Percentiles rank a stretch among this genome's conserved stretches.
phyloP scores from a whole-genome alignment of 2,113 vertebrate species.

The Catagonus wagneri region DNA sequence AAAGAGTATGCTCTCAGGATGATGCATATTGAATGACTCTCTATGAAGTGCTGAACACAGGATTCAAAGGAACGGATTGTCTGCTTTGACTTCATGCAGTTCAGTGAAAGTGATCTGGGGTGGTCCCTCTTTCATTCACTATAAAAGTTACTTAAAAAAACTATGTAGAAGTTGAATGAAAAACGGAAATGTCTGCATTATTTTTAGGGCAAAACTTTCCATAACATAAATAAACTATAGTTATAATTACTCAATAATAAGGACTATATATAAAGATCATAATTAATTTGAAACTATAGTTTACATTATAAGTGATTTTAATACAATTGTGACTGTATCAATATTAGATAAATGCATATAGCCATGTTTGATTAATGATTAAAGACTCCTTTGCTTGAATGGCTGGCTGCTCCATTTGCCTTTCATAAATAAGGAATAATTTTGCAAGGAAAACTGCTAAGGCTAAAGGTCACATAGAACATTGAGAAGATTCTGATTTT shows the following conservation, averaged over 20 bases:
- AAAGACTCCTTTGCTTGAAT: neutral
- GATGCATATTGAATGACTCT: neutral
- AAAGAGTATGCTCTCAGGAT: neutral
- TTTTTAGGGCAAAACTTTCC: neutral
- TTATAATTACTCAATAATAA: neutral
- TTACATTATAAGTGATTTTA: conserved; percentile 41
- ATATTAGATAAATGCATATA: neutral
- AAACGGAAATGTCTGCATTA: conserved; percentile 18
- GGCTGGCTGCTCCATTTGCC: neutral
- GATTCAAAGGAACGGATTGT: neutral
- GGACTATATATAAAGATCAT: neutral
- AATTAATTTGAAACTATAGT: neutral
- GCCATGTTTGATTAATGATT: neutral
- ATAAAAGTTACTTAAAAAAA: conserved; percentile 13
- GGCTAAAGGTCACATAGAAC: neutral
- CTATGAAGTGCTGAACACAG: neutral
- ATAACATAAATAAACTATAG: neutral
- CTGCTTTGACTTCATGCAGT: neutral
- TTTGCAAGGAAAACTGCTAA: neutral
- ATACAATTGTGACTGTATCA: neutral
- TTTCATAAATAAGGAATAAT: neutral
- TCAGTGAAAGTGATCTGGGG: neutral
- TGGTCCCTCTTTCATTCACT: neutral
- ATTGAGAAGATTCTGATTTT: neutral
- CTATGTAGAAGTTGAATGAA: neutral